Percentiles rank a stretch among this genome's conserved stretches.
Conservation (phyloP, 2,888 invertebrate genomes). For the Elegia similella region DNA sequence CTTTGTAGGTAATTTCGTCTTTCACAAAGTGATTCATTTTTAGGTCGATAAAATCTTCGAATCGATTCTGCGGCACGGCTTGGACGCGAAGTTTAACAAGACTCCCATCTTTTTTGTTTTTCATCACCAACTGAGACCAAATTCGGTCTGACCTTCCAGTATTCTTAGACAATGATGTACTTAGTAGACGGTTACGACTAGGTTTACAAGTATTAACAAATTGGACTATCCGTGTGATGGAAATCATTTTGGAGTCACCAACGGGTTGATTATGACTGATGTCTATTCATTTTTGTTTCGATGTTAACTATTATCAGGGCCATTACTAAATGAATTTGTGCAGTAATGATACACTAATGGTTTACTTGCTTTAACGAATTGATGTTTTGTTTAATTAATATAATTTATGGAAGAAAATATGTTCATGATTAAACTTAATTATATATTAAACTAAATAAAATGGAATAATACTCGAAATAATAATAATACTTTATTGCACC, state of each 20-base stretch:
- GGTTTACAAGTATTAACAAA: not conserved
- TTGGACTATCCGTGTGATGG: not conserved
- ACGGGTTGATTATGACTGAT: too few species aligned
- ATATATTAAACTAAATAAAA: too few species aligned
- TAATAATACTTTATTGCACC: too few species aligned
- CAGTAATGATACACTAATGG: too few species aligned
- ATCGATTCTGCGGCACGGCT: not conserved
- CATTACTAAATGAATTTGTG: too few species aligned
- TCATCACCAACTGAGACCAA: not conserved
- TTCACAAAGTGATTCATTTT: conserved; percentile 9
- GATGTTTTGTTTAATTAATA: too few species aligned
- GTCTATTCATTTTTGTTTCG: too few species aligned
- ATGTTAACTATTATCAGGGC: too few species aligned
- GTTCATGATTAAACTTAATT: too few species aligned
- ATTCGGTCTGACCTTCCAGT: not conserved
- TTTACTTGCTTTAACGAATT: too few species aligned
- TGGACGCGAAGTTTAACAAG: not conserved
- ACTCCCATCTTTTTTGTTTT: conserved; percentile 1
- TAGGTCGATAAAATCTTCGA: conserved; percentile 3
- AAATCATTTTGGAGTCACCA: not conserved
- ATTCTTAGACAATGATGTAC: not conserved
- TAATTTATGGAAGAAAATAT: too few species aligned
- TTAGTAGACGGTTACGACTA: not conserved
- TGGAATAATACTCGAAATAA: too few species aligned
- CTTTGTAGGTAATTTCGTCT: conserved; percentile 2